phyloP scores from a whole-genome alignment of 2,888 invertebrate species.

The Eugnorisma glareosa region DNA sequence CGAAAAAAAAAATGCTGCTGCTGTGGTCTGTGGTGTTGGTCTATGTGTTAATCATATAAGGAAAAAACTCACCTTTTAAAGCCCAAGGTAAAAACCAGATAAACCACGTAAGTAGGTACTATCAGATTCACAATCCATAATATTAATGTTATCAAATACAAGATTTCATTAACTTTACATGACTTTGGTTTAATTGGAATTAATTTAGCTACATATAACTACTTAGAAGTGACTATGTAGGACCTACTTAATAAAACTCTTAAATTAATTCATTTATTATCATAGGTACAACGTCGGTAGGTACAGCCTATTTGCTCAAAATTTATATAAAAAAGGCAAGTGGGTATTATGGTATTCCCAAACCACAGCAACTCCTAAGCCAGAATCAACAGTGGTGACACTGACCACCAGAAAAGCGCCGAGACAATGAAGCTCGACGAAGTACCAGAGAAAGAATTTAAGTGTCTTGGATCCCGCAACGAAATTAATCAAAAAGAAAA shows the following conservation, averaged over 20 bases:
- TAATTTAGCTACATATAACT: background rate
- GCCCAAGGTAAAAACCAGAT: background rate
- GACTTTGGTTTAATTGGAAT: background rate
- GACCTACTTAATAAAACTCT: background rate
- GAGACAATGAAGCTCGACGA: background rate
- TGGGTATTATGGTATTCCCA: background rate
- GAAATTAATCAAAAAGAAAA: background rate
- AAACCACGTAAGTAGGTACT: background rate
- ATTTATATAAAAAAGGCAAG: background rate
- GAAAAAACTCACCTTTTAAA: conserved; percentile 11
- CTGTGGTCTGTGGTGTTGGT: background rate
- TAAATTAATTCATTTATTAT: background rate
- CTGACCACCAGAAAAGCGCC: background rate
- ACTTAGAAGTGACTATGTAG: background rate
- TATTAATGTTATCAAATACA: conserved; percentile 1
- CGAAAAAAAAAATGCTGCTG: no score
- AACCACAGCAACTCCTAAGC: background rate
- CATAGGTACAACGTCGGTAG: background rate
- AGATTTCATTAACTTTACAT: conserved; percentile 13
- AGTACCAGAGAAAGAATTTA: background rate
- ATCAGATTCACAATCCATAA: background rate
- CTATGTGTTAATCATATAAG: background rate
- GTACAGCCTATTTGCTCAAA: background rate
- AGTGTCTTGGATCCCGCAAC: background rate
- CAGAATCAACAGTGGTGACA: background rate